These are phyloP conservation scores for Gobius niger DNA, from an alignment of 2,113 vertebrate species.

Conservation along the genomic window DNA sequence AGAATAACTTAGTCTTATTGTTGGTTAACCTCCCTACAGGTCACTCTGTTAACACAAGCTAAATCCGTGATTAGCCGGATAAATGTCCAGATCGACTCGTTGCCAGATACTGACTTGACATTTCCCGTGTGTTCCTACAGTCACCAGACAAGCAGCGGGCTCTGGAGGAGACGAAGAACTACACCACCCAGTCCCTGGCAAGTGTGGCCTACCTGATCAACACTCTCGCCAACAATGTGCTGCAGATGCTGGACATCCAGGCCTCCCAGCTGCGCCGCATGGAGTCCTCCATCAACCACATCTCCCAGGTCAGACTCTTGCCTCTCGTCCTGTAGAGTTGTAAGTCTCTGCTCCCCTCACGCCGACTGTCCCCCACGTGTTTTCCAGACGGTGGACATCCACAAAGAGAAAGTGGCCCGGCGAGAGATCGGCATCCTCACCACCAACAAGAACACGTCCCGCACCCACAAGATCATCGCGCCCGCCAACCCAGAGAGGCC, in stretches of 20 bases:
- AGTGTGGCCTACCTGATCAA: conserved; percentile 99
- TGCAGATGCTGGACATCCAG: conserved; percentile 98
- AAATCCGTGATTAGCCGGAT: background rate
- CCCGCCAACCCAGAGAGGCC: conserved; percentile 97
- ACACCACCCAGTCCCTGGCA: conserved; percentile 96
- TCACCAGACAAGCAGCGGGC: conserved; percentile 95
- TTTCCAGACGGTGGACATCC: conserved; percentile 96
- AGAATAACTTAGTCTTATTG: too few species aligned
- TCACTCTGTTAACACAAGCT: too few species aligned
- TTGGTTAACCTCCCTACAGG: too few species aligned
- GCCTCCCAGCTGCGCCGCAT: conserved; percentile 97
- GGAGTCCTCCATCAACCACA: conserved; percentile 99
- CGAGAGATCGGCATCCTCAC: conserved; percentile 99
- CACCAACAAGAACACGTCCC: conserved; percentile 99
- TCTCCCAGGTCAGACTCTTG: conserved; percentile 86
- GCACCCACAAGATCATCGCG: conserved; percentile 99
- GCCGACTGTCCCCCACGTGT: background rate
- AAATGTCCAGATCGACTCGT: background rate
- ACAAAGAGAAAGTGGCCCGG: conserved; percentile 99
- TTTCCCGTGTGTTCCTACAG: conserved; percentile 55
- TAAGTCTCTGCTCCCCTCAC: background rate
- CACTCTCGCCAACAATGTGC: conserved; percentile 98
- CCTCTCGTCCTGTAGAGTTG: background rate
- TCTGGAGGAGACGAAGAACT: conserved; percentile 98
- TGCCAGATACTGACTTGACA: background rate